phyloP scores from a whole-genome alignment of 2,113 vertebrate species.

The Oncorhynchus nerka region DNA sequence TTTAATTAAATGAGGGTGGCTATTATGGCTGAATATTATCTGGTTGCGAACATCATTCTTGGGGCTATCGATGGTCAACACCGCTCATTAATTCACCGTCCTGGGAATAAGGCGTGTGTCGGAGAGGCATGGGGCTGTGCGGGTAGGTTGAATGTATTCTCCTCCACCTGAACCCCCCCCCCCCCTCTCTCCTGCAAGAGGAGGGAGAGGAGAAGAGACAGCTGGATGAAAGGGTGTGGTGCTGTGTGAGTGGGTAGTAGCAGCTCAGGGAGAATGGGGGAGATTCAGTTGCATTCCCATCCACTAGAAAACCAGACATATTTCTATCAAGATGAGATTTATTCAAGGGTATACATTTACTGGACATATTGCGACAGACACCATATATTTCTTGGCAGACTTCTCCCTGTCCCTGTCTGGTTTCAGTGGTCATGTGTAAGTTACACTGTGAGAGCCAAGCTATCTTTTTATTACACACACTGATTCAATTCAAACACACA shows the following conservation, averaged over 20 bases:
- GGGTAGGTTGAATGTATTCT: not conserved
- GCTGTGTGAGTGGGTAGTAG: conserved; percentile 60
- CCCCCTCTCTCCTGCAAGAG: conserved; percentile 63
- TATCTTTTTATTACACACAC: conserved; percentile 10
- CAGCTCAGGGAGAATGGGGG: conserved; percentile 44
- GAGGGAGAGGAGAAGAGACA: conserved; percentile 20
- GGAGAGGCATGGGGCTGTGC: conserved; percentile 16
- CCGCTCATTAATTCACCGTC: conserved; percentile 40
- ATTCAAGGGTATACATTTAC: too few relatives aligned
- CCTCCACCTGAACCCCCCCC: conserved; percentile 66
- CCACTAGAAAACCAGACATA: conserved; percentile 13
- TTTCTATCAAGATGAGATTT: not conserved
- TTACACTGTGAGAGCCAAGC: conserved; percentile 14
- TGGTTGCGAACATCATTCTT: conserved; percentile 23
- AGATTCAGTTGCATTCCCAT: conserved; percentile 29
- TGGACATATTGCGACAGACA: too few relatives aligned
- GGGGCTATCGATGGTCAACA: not conserved
- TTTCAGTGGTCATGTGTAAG: too few relatives aligned
- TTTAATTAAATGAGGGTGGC: conserved; percentile 62
- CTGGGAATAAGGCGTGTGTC: not conserved
- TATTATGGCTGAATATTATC: conserved; percentile 52
- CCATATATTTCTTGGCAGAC: too few relatives aligned
- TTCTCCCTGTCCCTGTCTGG: not conserved
- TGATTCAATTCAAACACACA: not conserved
- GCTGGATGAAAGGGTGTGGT: conserved; percentile 75